These are phyloP conservation scores for Cyclophora albipunctata DNA, from an alignment of 2,888 invertebrate genomes.

Conservation along the genomic window DNA sequence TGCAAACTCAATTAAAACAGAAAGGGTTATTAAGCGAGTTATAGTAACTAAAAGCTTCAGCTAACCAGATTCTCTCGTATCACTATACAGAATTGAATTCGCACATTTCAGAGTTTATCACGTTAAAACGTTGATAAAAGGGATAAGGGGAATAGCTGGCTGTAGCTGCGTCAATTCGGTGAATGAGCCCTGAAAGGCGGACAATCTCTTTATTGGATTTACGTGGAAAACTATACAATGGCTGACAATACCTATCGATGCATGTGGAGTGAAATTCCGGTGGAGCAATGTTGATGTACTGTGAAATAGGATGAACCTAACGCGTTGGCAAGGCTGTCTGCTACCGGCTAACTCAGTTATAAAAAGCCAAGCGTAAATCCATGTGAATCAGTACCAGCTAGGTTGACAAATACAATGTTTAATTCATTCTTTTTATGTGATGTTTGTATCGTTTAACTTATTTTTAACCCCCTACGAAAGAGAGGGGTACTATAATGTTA, in stretches of 20 bases:
- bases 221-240: constrained; percentile 4
- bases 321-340: constrained; percentile 2
- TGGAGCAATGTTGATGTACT: constrained; percentile 6
- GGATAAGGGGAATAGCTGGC: constrained; percentile 1
- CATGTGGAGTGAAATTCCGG: constrained; percentile 10
- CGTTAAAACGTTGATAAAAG: constrained; percentile 1
- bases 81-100: not conserved
- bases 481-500: too few relatives aligned
- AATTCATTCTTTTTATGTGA: too few relatives aligned
- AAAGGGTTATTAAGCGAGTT: not conserved
- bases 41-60: constrained; percentile 2
- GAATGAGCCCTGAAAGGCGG: constrained; percentile 7
- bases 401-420: too few relatives aligned
- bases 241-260: constrained; percentile 14
- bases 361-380: not conserved
- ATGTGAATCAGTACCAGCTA: too few relatives aligned
- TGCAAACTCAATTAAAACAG: constrained; percentile 3
- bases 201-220: constrained; percentile 8
- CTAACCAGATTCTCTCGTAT: not conserved
- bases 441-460: too few relatives aligned
- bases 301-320: constrained; percentile 14
- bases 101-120: constrained; percentile 1
- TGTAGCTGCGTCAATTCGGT: not conserved
- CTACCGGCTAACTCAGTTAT: constrained; percentile 3
- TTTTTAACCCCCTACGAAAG: too few relatives aligned